Percentiles rank a stretch among this genome's conserved stretches.
Evolutionary conservation across 2,113 vertebrate genomes (phyloP).

Genomic region (Istiophorus platypterus): DNA sequence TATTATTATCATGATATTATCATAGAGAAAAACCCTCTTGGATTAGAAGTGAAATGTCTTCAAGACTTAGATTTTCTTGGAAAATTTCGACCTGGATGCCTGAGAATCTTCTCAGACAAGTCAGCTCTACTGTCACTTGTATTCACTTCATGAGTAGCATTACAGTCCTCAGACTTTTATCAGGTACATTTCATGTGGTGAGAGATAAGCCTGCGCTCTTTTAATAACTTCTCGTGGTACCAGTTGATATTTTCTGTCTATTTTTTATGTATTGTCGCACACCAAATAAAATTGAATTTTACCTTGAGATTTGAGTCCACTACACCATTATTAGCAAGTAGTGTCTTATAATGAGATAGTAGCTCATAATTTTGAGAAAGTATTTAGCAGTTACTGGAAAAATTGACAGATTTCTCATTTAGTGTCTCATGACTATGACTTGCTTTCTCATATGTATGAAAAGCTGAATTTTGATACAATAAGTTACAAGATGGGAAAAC

Average conservation of each 20-base stretch:
- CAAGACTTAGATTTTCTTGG: no score
- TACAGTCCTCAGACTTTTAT: no score
- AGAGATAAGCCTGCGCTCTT: background rate
- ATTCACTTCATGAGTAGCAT: no score
- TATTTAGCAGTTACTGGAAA: background rate
- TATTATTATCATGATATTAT: no score
- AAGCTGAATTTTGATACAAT: no score
- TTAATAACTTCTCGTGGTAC: background rate
- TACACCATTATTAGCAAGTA: background rate
- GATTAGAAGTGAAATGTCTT: no score
- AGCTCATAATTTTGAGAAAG: background rate
- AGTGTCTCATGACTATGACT: background rate
- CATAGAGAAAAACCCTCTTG: no score
- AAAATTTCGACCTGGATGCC: no score
- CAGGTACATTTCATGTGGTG: no score
- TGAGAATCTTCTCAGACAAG: no score
- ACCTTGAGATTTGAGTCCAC: background rate
- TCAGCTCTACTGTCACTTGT: no score
- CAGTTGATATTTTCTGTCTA: background rate
- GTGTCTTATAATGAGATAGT: background rate
- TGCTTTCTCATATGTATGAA: background rate
- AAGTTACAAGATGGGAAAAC: no score
- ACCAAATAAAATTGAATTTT: background rate
- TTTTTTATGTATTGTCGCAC: background rate
- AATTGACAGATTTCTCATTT: background rate